Percentiles rank a stretch among this genome's conserved stretches.
Evolutionary conservation across 1,140 invertebrate species (phyloP).

Genomic region (Schlechtendalia chinensis): DNA sequence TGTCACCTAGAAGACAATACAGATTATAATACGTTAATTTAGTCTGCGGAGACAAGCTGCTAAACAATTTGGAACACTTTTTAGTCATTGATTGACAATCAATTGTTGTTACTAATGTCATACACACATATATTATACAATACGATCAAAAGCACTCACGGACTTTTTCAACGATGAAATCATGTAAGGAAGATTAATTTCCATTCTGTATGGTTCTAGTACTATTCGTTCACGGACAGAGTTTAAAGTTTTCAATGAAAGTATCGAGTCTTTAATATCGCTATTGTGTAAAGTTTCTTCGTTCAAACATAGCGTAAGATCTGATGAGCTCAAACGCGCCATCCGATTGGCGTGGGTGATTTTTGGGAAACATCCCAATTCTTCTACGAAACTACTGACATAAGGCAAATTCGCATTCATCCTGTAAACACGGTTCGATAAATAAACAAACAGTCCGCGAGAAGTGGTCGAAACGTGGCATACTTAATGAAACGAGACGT

Average conservation of each 20-base stretch:
- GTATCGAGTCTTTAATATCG: neutral
- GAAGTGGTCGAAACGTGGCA: neutral
- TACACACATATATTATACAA: too few relatives aligned
- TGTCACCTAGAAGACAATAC: neutral
- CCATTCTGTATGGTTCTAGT: conserved; percentile 19
- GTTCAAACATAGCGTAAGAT: neutral
- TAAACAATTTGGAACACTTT: too few relatives aligned
- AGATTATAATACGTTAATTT: too few relatives aligned
- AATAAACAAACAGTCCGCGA: neutral
- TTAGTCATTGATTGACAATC: too few relatives aligned
- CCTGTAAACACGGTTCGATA: neutral
- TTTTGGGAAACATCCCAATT: conserved; percentile 30
- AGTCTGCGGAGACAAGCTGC: too few relatives aligned
- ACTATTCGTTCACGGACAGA: neutral
- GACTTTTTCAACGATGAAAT: conserved; percentile 18
- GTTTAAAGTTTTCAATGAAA: neutral
- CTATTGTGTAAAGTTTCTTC: conserved; percentile 14
- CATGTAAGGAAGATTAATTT: conserved; percentile 23
- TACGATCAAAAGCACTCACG: neutral
- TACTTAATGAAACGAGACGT: neutral
- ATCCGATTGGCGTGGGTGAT: neutral
- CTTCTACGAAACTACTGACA: conserved; percentile 23
- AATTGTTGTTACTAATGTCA: too few relatives aligned
- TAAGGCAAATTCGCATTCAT: conserved; percentile 1
- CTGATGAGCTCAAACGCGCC: neutral